Conservation (phyloP, 2,888 invertebrate genomes). For the Orgyia antiqua region DNA sequence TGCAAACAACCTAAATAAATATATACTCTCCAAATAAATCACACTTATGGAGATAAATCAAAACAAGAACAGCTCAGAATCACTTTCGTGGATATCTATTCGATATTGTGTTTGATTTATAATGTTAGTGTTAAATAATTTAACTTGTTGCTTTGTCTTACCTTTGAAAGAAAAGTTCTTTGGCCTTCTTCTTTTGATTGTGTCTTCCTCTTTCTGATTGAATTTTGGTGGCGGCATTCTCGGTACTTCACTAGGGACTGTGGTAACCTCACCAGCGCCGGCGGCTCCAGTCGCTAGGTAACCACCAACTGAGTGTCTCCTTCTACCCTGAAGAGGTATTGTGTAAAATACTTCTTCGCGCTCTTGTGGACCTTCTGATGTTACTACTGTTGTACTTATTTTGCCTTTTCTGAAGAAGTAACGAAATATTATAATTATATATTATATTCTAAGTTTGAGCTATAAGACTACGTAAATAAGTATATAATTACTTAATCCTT, state of each 20-base stretch:
- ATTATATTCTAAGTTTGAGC: not conserved
- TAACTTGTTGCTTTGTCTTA: slow-evolving; percentile 30
- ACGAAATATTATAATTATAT: too few relatives aligned
- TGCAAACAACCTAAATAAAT: slow-evolving; percentile 34
- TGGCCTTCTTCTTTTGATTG: slow-evolving; percentile 56
- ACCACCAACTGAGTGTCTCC: slow-evolving; percentile 83
- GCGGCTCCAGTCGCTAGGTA: slow-evolving; percentile 73
- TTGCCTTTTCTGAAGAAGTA: slow-evolving; percentile 55
- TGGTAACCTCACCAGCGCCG: slow-evolving; percentile 59
- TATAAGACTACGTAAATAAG: not conserved
- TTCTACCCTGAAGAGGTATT: slow-evolving; percentile 64
- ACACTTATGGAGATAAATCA: slow-evolving; percentile 17
- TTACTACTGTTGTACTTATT: slow-evolving; percentile 55
- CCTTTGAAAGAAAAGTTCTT: slow-evolving; percentile 69
- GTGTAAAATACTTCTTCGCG: slow-evolving; percentile 81
- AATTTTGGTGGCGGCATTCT: slow-evolving; percentile 71
- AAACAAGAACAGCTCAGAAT: slow-evolving; percentile 4
- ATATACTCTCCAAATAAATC: slow-evolving; percentile 25
- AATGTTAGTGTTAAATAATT: not conserved
- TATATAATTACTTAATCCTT: slow-evolving; percentile 56
- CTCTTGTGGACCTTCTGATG: slow-evolving; percentile 58
- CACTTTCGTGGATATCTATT: slow-evolving; percentile 2
- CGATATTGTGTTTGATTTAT: not conserved
- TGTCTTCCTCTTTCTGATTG: slow-evolving; percentile 53
- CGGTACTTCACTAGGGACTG: slow-evolving; percentile 75